phyloP scores from a whole-genome alignment of 2,113 vertebrate genomes.

The Lagenorhynchus albirostris region DNA sequence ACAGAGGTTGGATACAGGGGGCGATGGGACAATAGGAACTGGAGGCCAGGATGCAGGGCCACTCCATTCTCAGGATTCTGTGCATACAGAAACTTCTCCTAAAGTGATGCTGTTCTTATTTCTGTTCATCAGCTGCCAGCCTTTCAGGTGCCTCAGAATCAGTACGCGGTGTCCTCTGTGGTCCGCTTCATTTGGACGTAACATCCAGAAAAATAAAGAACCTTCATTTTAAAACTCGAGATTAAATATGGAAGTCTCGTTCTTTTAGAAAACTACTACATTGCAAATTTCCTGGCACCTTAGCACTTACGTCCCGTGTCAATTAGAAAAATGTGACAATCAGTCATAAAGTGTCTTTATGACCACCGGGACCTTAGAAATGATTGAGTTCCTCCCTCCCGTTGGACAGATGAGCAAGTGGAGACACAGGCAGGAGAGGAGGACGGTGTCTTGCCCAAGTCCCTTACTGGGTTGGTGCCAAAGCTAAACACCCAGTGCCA shows the following conservation, averaged over 20 bases:
- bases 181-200: background rate
- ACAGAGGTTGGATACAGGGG: background rate
- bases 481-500: background rate
- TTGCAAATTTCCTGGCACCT: background rate
- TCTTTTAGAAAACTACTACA: background rate
- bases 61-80: background rate
- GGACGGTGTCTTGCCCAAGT: background rate
- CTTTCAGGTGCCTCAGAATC: background rate
- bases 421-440: background rate
- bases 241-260: background rate
- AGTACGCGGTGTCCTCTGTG: rapidly evolving
- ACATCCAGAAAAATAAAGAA: too few relatives aligned
- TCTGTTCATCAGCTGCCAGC: background rate
- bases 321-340: background rate
- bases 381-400: background rate
- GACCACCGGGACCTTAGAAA: background rate
- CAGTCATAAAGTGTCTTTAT: background rate
- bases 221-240: background rate
- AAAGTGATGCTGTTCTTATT: rapidly evolving
- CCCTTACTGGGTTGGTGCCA: background rate
- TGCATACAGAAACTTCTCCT: background rate
- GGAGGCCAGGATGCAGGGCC: background rate
- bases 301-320: background rate
- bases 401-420: background rate
- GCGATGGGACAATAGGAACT: background rate